These are phyloP conservation scores for Heterotilapia buettikoferi DNA, from an alignment of 2,113 vertebrate species.

Conservation along the genomic window DNA sequence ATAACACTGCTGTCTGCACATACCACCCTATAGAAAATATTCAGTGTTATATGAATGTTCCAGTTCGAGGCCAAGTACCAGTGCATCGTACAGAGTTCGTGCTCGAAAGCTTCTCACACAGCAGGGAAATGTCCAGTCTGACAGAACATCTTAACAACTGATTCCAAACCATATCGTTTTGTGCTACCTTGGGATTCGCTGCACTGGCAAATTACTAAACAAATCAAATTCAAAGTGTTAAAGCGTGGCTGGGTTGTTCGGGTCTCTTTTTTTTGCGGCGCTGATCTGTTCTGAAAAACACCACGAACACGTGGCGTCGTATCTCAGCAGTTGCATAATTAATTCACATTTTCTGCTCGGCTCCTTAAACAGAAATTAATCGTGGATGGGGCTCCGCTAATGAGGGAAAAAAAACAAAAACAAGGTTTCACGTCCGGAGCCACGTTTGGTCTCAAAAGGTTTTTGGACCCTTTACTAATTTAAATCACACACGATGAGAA, in stretches of 20 bases:
- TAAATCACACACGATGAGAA: background rate
- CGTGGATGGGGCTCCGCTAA: background rate
- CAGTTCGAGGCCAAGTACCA: background rate
- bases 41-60: slow-evolving; percentile 5
- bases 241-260: background rate
- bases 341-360: slow-evolving; percentile 18
- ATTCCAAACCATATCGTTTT: background rate
- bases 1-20: background rate
- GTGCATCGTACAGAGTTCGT: background rate
- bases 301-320: background rate
- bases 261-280: background rate
- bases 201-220: background rate
- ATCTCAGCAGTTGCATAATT: slow-evolving; percentile 44
- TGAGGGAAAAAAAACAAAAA: background rate
- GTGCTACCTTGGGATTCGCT: background rate
- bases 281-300: slow-evolving; percentile 12
- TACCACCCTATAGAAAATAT: background rate
- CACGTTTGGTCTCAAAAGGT: background rate
- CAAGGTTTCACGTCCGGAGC: background rate
- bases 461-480: background rate
- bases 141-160: background rate
- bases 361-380: background rate
- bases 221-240: background rate
- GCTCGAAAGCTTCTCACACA: background rate
- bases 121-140: background rate